Evolutionary conservation across 2,113 vertebrate genomes (phyloP).

Genomic region (Corythoichthys intestinalis): DNA sequence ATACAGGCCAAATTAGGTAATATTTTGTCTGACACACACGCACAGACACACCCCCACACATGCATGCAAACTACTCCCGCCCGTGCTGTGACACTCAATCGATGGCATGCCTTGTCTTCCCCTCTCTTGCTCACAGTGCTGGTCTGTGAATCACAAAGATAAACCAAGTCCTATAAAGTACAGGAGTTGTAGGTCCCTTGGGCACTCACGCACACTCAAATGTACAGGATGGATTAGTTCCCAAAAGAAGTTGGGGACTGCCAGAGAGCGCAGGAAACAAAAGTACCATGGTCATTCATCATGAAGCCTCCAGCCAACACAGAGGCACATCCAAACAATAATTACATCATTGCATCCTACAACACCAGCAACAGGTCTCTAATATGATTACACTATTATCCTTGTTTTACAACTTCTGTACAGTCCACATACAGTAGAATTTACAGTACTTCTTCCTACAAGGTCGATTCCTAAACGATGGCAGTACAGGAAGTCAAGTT

Average conservation of each 20-base stretch:
- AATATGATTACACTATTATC: slow-evolving; percentile 18
- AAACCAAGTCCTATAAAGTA: slow-evolving; percentile 54
- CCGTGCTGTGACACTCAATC: slow-evolving; percentile 41
- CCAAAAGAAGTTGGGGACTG: slow-evolving; percentile 10
- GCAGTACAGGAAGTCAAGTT: background rate
- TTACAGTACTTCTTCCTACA: background rate
- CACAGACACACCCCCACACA: slow-evolving; percentile 5
- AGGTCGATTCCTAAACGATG: background rate
- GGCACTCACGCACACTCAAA: slow-evolving; percentile 4
- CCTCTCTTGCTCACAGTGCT: slow-evolving; percentile 47
- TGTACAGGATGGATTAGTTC: slow-evolving; percentile 31
- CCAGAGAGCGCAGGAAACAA: background rate
- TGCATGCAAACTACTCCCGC: slow-evolving; percentile 4
- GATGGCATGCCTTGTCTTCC: slow-evolving; percentile 56
- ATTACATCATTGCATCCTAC: background rate
- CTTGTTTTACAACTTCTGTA: background rate
- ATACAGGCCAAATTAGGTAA: slow-evolving; percentile 52
- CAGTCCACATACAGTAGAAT: background rate
- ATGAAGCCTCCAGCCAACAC: slow-evolving; percentile 1
- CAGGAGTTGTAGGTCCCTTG: slow-evolving; percentile 43
- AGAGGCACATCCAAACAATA: background rate
- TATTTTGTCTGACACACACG: slow-evolving; percentile 41
- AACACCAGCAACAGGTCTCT: background rate
- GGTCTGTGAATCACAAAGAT: slow-evolving; percentile 57
- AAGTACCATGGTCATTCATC: slow-evolving; percentile 39